Evolutionary conservation across 2,113 vertebrate genomes (phyloP), one percentile per base, ranked within the genome.

Genomic region (Limnothrissa miodon): DNA sequence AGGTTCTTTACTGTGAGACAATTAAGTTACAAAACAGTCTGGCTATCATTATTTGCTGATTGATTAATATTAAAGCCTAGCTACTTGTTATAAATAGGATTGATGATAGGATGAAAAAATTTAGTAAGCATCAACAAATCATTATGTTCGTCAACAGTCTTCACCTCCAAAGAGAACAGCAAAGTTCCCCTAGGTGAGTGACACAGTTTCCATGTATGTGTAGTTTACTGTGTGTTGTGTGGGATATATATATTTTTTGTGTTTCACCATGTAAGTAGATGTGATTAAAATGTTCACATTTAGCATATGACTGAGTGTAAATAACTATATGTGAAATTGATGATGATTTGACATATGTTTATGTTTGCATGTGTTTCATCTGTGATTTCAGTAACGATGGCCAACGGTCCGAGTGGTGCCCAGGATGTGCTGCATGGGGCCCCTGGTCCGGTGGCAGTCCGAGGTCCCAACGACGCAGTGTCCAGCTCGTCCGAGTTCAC

Each of bases 401-500:
- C 56, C n/a, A 29, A 25, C 53, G 7, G 53, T 6, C 13, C 62
- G 1, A 51, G 25, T 42, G 80, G 51, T 51, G 46, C 62, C 44
- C 82, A 86, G 11, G 85, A 83, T 66, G 23, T 78, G 59, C 29
- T 33, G 10, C 83, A 70, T 36, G 80, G 82, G 19, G 51, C 59
- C 1, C 15, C 74, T 79, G 83, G 45, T 13, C 70, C 36, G 42
- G 78, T 78, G 19, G 86, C 84, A 25, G 81, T 36, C 42, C 80
- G 82, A 25, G 86, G 86, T 29, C 82, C 70, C 29, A 78, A 46
- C 19, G 86, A 87, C 59, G 83, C 88, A 0, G 86, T 87, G 6
- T 87, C 88, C 5, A 84, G 80, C 25, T 88, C 89, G 2, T 93
- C 92, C 0, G 94, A 95, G 80, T 95, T 95, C 85, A 92, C 92